Evolutionary conservation across 2,888 invertebrate species (phyloP), one percentile per base, ranked within the genome.

Genomic region (Panzeria rudis): DNA sequence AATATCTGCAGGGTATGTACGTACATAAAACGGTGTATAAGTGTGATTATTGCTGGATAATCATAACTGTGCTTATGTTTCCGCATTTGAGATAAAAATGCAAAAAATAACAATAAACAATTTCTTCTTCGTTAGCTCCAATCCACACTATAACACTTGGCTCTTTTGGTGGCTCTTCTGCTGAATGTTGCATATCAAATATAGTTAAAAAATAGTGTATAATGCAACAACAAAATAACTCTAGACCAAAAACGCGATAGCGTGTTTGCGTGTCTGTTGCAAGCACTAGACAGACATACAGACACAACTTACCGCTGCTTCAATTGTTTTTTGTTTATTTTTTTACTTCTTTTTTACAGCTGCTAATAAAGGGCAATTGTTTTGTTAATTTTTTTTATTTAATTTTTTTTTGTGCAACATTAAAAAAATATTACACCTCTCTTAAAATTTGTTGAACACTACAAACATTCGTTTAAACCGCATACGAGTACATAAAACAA

Each of bases 351-450:
- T 29, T 5, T 23, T 32, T 56, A 71, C 82, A 75, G 69, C 69
- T 85, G 85, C 85, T 85, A 85, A 85, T 85, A 82, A 85, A 85
- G 85, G 85, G 85, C 85, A 85, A 85, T 85, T 85, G 85, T 79
- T 85, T 84, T 80, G 72, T 80, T 59, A 64, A 72, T n/a, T 38
- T 71, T 76, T 72, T 71, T 44, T 78, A 59, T 20, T 6, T 20
- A 38, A 6, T 25, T 78, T 41, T 52, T 68, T 44, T 73, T 68
- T 78, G 66, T 72, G 56, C 66, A 73, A 52, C 32, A 76, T 32
- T 41, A 41, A 62, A 71, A n/a, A 80, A 68, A 84, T 72, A 73
- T 85, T 75, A 82, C 85, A 82, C 82, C 82, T 82, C 78, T 71
- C 38, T 54, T 68, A 66, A 78, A 78, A 69, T 78, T 78, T 85